Percentiles rank a stretch among this genome's conserved stretches.
Evolutionary conservation across 2,797 vertebrate species (phyloP).

Genomic region (Diplodus puntazzo): DNA sequence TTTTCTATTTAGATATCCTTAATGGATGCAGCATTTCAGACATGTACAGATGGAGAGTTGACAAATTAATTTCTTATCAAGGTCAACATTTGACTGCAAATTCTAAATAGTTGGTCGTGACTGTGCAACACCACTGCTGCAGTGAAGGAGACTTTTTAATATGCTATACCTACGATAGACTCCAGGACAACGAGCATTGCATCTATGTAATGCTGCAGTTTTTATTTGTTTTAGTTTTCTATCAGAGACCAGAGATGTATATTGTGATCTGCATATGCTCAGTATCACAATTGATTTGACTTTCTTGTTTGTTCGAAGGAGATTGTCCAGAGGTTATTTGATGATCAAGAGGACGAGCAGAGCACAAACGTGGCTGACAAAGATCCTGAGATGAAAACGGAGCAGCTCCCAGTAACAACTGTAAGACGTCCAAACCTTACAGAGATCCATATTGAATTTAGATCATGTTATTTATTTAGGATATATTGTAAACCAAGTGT

Average conservation of each 20-base stretch:
- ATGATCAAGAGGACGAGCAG: slow-evolving; percentile 72
- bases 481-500: neutral
- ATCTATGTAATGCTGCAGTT: too few relatives aligned
- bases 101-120: neutral
- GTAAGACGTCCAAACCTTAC: slow-evolving; percentile 54
- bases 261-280: neutral
- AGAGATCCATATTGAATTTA: neutral
- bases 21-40: neutral
- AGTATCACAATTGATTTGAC: neutral
- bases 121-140: neutral
- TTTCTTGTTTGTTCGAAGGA: slow-evolving; percentile 64
- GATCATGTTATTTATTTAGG: neutral
- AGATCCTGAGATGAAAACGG: slow-evolving; percentile 38
- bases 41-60: neutral
- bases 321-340: slow-evolving; percentile 84
- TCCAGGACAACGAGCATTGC: neutral
- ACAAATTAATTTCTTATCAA: neutral
- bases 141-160: neutral
- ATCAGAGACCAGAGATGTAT: neutral
- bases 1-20: neutral
- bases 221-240: too few relatives aligned
- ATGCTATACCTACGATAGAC: neutral
- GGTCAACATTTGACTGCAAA: neutral
- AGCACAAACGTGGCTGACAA: slow-evolving; percentile 19
- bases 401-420: slow-evolving; percentile 27